phyloP scores from a whole-genome alignment of 2,113 vertebrate genomes.

The Cynocephalus volans region DNA sequence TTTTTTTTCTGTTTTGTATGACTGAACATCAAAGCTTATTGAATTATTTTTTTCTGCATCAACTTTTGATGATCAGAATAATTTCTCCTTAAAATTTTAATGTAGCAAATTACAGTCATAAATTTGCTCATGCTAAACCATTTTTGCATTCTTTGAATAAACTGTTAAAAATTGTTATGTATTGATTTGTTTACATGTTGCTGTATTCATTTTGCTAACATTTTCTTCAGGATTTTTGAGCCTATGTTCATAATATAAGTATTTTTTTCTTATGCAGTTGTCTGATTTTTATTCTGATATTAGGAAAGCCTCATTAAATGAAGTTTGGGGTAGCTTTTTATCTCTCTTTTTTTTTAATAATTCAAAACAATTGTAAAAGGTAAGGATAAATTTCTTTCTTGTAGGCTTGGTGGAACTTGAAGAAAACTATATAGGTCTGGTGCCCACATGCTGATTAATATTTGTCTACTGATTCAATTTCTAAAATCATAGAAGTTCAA shows the following conservation, averaged over 20 bases:
- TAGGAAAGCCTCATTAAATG: not conserved
- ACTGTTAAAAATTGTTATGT: not conserved
- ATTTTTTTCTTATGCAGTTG: not conserved
- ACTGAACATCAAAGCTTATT: not conserved
- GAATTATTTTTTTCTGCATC: not conserved
- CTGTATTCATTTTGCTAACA: not conserved
- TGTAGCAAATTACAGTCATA: not conserved
- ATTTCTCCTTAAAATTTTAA: conserved; percentile 45
- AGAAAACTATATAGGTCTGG: not conserved
- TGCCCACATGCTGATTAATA: not conserved
- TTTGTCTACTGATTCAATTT: not conserved
- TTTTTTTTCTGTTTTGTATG: conserved; percentile 11
- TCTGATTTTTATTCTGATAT: not conserved
- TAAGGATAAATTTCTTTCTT: not conserved
- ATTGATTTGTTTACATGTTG: not conserved
- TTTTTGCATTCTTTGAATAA: not conserved
- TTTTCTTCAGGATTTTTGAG: conserved; percentile 19
- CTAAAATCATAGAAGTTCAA: not conserved
- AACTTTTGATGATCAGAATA: conserved; percentile 38
- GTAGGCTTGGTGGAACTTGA: not conserved
- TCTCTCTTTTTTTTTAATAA: not conserved
- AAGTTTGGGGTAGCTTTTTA: not conserved
- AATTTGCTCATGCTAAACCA: not conserved
- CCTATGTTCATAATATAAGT: not conserved
- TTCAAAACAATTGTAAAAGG: not conserved